These are phyloP conservation scores for Ormyrus rosae DNA, from an alignment of 2,888 invertebrate species.

Conservation along the genomic window DNA sequence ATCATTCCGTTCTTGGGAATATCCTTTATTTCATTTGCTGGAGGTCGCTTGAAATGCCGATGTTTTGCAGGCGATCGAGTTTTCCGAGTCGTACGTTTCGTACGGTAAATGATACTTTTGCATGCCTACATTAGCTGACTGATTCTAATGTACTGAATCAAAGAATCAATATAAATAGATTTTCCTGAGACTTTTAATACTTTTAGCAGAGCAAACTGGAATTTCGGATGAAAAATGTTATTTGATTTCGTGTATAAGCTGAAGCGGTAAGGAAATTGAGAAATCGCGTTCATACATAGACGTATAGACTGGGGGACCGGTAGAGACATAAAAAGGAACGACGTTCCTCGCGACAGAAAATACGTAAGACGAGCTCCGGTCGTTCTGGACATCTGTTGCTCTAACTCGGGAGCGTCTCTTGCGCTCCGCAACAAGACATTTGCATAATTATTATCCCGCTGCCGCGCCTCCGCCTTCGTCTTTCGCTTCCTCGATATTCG, in stretches of 20 bases:
- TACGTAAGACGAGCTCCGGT: constrained; percentile 59
- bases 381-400: constrained; percentile 75
- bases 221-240: no score
- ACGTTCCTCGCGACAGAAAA: constrained; percentile 29
- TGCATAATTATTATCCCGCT: constrained; percentile 74
- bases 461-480: constrained; percentile 7
- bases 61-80: background rate
- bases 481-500: constrained; percentile 43
- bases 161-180: no score
- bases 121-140: no score
- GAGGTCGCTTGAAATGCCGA: constrained; percentile 18
- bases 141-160: no score
- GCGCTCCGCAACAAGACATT: constrained; percentile 70
- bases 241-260: no score
- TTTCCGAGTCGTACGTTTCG: no score
- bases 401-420: constrained; percentile 59
- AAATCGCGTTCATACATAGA: constrained; percentile 14
- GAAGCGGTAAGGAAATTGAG: constrained; percentile 46
- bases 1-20: constrained; percentile 52
- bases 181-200: no score
- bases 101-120: no score
- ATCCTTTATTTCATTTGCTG: constrained; percentile 51
- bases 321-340: constrained; percentile 51
- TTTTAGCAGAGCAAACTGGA: no score
- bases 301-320: constrained; percentile 13